Base-by-base conservation (phyloP, 2,888 invertebrate species). In the Philaethria dido region DNA sequence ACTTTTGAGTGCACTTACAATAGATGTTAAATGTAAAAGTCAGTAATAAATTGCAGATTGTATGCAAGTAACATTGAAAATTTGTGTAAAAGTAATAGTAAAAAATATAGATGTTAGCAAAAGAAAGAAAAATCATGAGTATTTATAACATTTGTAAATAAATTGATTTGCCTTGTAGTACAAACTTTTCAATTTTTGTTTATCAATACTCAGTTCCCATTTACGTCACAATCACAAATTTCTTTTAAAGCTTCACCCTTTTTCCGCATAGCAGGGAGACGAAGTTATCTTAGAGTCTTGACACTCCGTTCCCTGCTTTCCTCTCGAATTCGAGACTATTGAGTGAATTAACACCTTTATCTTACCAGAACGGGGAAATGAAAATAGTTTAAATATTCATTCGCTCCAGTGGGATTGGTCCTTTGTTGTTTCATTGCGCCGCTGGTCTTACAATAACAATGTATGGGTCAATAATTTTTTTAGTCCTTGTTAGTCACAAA, bases 1-100 rank as follows among this genome's bases (percentile, higher is more conserved):
- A 36, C 16, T 20, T 44, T 62, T 62, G 54, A 25, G 68, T 68
- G 68, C 48, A 61, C 55, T 64, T 60, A 60, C 59, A 29, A 36
- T 50, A 64, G 29, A 39, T 55, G 60, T 22, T 61, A 66, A 18
- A 60, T n/a, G 22, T 57, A 42, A 22, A 22, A 33, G 36, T 39
- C 8, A 14, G 14, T 11, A 39, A 39, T 55, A 14, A n/a, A 39
- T 22, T 55, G 36, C 54, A 18, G 8, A 1, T 22, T n/a, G n/a
- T 39, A 20, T 55, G 55, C 20, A 39, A 39, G 20, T 8, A 22
- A 33, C 18, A 44, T 22, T 44, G 18, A 29, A 59, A n/a, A 25
- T 22, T 44, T 9, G 6, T 60, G 18, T 45, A 29, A 29, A 45
- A 25, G 18, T 44, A 60, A 25, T 3, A 25, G 6, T 60, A 25